Evolutionary conservation across 2,888 invertebrate species (phyloP), one percentile per base, ranked within the genome.

Genomic region (Drosophila borealis): DNA sequence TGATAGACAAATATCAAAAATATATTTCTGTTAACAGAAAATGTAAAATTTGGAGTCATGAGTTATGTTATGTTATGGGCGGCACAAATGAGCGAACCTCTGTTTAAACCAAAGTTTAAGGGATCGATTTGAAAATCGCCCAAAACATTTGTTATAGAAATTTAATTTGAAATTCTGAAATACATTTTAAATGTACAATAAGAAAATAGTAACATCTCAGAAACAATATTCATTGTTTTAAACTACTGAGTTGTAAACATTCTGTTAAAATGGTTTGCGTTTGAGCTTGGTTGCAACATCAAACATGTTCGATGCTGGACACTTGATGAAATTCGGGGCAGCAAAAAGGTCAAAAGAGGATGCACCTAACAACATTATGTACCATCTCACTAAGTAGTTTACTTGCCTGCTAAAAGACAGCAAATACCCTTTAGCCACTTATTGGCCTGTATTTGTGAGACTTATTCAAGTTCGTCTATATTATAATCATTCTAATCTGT

Each of bases 291-390:
- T 13, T 11, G 50, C 64, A 53, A 53, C 36, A 8, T 74, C 75
- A 10, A 65, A 56, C 75, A 74, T 69, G 75, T 48, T 78, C 34
- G 61, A 78, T 61, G 69, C 29, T 57, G 41, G 63, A 37, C 41
- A 41, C 14, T 19, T 46, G 57, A 76, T 56, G 48, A 55, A 72
- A 49, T 41, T 48, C 29, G 49, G 41, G 37, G 36, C 25, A 54
- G 49, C 60, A 60, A 36, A 51, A 42, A 41, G 41, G 36, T 14
- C 14, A 13, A 25, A 17, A 45, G 36, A 34, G 48, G 70, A 76
- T 74, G 77, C 71, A 71, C 72, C 59, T 25, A 42, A 41, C 44
- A 29, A 29, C 29, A 2, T 2, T 29, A 55, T 46, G 36, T 59
- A 39, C 33, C 11, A 54, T 45, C 10, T 42, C 29, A 8, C 8